phyloP scores from a whole-genome alignment of 2,797 vertebrate species.

The Tenualosa ilisha region DNA sequence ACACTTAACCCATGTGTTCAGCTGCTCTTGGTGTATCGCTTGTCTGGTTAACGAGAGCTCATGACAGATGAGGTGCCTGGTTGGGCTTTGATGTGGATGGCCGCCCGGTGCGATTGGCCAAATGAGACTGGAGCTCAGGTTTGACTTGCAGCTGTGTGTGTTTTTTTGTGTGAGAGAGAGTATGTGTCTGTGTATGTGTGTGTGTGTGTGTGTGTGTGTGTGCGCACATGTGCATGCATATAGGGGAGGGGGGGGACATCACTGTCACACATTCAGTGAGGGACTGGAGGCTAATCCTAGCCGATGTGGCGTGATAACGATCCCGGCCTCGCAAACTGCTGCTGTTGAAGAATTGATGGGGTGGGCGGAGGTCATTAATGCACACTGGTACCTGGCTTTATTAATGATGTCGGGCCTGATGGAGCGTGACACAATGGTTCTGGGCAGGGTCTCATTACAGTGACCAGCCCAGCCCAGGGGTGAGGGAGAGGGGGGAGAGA shows the following conservation, averaged over 20 bases:
- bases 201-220: neutral
- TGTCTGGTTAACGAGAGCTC: slow-evolving; percentile 13
- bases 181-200: no score
- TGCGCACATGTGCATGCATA: neutral
- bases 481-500: neutral
- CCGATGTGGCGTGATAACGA: slow-evolving; percentile 57
- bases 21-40: neutral
- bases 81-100: slow-evolving; percentile 9
- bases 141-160: slow-evolving; percentile 1
- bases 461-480: neutral
- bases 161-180: neutral
- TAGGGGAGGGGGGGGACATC: neutral
- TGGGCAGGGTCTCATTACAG: slow-evolving; percentile 25
- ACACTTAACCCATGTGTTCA: neutral
- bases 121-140: slow-evolving; percentile 17
- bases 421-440: slow-evolving; percentile 20
- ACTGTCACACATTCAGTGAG: neutral
- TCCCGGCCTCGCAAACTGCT: slow-evolving; percentile 59
- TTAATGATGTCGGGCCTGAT: slow-evolving; percentile 23
- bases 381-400: slow-evolving; percentile 26
- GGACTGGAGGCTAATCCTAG: slow-evolving; percentile 43
- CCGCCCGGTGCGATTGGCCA: slow-evolving; percentile 14
- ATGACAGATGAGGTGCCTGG: slow-evolving; percentile 15
- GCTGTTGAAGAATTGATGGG: slow-evolving; percentile 65
- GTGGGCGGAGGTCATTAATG: slow-evolving; percentile 41